Conservation (phyloP, 2,797 vertebrate species). For the Pelodytes ibericus region DNA sequence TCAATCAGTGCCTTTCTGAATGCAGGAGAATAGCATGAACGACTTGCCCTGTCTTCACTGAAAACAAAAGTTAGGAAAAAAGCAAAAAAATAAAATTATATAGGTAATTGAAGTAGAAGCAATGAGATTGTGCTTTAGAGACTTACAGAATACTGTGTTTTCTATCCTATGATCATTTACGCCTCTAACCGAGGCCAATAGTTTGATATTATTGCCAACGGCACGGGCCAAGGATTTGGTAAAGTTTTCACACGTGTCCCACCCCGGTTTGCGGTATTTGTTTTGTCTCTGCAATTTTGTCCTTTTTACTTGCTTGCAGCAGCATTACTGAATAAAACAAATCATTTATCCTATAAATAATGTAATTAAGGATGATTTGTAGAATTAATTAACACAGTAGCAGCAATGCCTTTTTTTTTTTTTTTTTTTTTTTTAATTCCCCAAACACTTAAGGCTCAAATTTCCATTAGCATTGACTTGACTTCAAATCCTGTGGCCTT, state of each 20-base stretch:
- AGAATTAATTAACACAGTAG: no score
- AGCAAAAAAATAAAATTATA: slow-evolving; percentile 60
- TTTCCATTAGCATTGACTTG: no score
- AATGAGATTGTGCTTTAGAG: slow-evolving; percentile 80
- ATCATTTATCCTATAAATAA: no score
- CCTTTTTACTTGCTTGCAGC: not conserved
- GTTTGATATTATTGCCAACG: slow-evolving; percentile 77
- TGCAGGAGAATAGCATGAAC: slow-evolving; percentile 80
- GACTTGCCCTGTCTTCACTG: slow-evolving; percentile 73
- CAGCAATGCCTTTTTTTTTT: no score
- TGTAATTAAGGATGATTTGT: no score
- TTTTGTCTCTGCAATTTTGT: not conserved
- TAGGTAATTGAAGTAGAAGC: slow-evolving; percentile 70
- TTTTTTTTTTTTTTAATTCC: no score
- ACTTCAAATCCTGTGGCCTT: slow-evolving; percentile 76
- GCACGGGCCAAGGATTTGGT: slow-evolving; percentile 72
- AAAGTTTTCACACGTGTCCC: not conserved
- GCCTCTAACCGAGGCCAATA: slow-evolving; percentile 67
- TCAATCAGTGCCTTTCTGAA: slow-evolving; percentile 80
- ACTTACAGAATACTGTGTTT: slow-evolving; percentile 80
- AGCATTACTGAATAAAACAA: no score
- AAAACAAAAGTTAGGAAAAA: slow-evolving; percentile 9
- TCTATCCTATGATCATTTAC: slow-evolving; percentile 67
- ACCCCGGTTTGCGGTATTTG: not conserved
- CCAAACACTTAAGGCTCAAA: no score